A percentile compares a stretch with the other conserved stretches of the same genome.
These are phyloP conservation scores for Carassius carassius DNA, from an alignment of 2,113 vertebrate genomes.

Conservation along the genomic window DNA sequence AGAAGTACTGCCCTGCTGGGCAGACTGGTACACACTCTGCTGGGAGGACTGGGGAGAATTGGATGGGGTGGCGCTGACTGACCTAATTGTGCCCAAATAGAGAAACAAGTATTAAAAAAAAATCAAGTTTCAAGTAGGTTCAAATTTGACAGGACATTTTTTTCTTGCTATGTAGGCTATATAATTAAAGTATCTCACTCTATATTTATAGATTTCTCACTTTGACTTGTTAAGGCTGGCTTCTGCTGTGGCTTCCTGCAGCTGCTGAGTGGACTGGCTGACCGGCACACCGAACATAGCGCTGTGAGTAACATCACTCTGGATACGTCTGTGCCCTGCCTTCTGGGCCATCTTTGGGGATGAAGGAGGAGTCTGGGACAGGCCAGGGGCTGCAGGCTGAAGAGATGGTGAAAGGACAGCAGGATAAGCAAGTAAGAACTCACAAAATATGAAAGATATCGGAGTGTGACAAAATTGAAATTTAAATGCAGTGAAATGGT, in stretches of 20 bases:
- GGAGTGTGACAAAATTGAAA: background rate
- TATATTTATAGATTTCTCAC: conserved; percentile 62
- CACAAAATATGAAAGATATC: background rate
- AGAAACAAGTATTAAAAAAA: background rate
- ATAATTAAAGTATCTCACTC: background rate
- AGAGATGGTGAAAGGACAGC: too few relatives aligned
- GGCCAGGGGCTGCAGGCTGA: conserved; percentile 63
- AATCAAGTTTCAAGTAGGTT: background rate
- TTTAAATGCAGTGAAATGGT: background rate
- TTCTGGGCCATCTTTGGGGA: conserved; percentile 85
- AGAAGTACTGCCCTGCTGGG: conserved; percentile 54
- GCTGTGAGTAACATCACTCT: conserved; percentile 84
- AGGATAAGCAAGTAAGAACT: background rate
- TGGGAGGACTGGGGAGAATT: conserved; percentile 63
- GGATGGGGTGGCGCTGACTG: conserved; percentile 82
- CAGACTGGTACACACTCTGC: conserved; percentile 58
- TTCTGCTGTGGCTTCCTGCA: conserved; percentile 83
- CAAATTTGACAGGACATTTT: background rate
- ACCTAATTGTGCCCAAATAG: conserved; percentile 70
- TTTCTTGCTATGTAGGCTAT: background rate
- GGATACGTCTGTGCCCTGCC: conserved; percentile 81
- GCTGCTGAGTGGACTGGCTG: conserved; percentile 85
- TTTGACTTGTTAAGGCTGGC: conserved; percentile 87
- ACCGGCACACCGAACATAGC: conserved; percentile 77
- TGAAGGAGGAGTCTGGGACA: conserved; percentile 84